Evolutionary conservation across 2,113 vertebrate genomes (phyloP).

Genomic region (Aviceda subcristata): DNA sequence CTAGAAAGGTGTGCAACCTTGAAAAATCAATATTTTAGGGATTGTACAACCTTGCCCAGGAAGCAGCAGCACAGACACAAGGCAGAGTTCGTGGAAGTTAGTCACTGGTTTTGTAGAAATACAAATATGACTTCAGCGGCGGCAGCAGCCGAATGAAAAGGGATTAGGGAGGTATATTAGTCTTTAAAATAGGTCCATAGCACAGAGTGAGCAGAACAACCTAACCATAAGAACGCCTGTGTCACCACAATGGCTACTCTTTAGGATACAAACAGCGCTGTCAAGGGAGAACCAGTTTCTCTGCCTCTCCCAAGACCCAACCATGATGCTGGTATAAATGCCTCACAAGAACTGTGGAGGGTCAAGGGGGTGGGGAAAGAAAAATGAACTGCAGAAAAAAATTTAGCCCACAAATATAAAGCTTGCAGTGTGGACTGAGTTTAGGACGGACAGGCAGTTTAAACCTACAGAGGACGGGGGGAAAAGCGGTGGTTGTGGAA

Average conservation of each 20-base stretch:
- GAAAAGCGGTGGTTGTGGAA: not conserved
- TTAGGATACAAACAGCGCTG: not conserved
- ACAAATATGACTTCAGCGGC: not conserved
- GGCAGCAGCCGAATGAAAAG: not conserved
- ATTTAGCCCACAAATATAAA: not conserved
- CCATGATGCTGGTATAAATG: not conserved
- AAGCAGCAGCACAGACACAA: not conserved
- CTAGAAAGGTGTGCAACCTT: not conserved
- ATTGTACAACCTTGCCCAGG: not conserved
- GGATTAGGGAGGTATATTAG: not conserved
- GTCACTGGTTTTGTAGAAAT: not conserved
- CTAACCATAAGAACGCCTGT: not conserved
- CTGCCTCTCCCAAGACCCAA: not conserved
- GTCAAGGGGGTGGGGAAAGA: not conserved
- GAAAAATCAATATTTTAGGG: not conserved
- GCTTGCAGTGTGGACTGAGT: accelerated
- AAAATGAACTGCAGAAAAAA: not conserved
- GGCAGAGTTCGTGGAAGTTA: not conserved
- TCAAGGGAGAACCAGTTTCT: not conserved
- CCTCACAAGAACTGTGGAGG: not conserved
- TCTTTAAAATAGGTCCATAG: not conserved
- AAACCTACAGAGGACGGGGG: not conserved
- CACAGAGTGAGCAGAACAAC: not conserved
- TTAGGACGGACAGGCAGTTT: not conserved
- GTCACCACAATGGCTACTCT: not conserved